Evolutionary conservation across 2,113 vertebrate genomes (phyloP), one percentile per base, ranked within the genome.

Genomic region (Mormoops blainvillei): DNA sequence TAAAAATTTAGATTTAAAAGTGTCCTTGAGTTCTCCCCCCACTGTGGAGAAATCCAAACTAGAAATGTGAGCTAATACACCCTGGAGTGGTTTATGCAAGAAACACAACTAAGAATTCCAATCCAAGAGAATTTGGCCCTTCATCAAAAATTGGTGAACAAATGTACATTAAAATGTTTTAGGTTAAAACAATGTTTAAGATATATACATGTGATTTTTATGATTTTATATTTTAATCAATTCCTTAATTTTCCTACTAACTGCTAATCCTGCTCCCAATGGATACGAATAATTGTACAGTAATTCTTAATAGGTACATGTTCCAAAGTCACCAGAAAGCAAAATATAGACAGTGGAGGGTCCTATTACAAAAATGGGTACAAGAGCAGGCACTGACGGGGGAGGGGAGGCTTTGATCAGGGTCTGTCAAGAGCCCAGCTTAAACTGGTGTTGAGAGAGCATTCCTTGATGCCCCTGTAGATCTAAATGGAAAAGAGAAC

Each of bases 271-370:
- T 83, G 33, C 61, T 89, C 19, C 15, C 33, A n/a, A 28, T 61
- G 16, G 33, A 67, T 74, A 77, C 80, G 68, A 86, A 71, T 84
- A 43, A 58, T 83, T 68, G 24, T 31, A 16, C 0, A 10, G 14
- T 14, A 76, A 8, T 1, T 74, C 81, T 92, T 83, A 52, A 74
- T 41, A 50, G 4, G 12, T 83, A 3, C 50, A 28, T 36, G 5
- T 18, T 96, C n/a, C 45, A 95, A 92, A 81, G 54, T 91, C n/a
- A 96, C 33, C 56, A 80, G 50, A 9, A 84, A 5, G n/a, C 33
- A 67, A 67, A 71, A 77, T 31, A 74, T 15, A 76, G 36, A 31
- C 52, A 77, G 26, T 48, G 28, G 90, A 78, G 14, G 4, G 22
- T 61, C 33, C 48, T 24, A 36, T 20, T 81, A 87, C 58, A 33